Evolutionary conservation across 2,113 vertebrate genomes (phyloP).

Genomic region (Canis aureus): DNA sequence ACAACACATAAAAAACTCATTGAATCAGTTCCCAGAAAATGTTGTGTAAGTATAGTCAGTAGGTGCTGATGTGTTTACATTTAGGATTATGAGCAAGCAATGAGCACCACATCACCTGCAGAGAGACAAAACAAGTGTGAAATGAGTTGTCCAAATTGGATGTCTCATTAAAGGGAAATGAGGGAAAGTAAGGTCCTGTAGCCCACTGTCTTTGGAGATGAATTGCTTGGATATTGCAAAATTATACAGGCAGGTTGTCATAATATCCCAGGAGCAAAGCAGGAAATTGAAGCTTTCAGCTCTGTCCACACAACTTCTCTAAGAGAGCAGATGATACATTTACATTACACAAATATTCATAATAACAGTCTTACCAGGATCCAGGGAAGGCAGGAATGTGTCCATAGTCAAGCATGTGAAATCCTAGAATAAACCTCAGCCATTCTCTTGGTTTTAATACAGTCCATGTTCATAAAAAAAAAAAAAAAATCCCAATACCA

Average conservation of each 20-base stretch:
- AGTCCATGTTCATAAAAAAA: neutral
- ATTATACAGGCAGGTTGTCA: slow-evolving; percentile 19
- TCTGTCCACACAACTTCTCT: neutral
- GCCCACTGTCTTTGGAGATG: neutral
- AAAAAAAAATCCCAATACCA: neutral
- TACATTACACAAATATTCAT: neutral
- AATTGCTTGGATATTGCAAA: slow-evolving; percentile 40
- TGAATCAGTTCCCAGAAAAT: neutral
- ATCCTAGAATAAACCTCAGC: neutral
- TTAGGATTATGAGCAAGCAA: neutral
- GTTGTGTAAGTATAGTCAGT: neutral
- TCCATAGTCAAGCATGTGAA: neutral
- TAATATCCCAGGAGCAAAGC: slow-evolving; percentile 31
- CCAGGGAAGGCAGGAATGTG: neutral
- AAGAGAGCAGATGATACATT: slow-evolving; percentile 27
- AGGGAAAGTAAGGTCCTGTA: neutral
- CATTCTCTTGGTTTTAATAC: neutral
- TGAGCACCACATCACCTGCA: neutral
- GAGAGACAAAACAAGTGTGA: slow-evolving; percentile 63
- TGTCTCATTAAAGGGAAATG: slow-evolving; percentile 50
- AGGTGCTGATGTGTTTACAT: neutral
- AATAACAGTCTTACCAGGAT: neutral
- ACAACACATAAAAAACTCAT: neutral
- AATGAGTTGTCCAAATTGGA: slow-evolving; percentile 65
- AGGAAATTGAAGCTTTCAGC: slow-evolving; percentile 57